Percentiles rank a stretch among this genome's conserved stretches.
Conservation (phyloP, 2,797 vertebrate genomes). For the Clamator glandarius region DNA sequence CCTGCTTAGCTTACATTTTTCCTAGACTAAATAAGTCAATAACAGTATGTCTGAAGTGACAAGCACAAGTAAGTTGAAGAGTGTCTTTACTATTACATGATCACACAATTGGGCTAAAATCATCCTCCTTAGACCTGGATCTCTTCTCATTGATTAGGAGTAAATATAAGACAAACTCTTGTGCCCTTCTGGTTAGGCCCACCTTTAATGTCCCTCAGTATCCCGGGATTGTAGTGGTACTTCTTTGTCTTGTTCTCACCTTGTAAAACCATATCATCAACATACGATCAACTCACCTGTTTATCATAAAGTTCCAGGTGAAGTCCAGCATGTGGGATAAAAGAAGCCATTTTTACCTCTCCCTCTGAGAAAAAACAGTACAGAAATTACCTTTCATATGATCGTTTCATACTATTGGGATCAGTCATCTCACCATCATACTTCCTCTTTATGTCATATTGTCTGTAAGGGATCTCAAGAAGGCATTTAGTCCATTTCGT, state of each 20-base stretch:
- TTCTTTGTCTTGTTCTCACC: neutral
- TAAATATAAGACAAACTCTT: neutral
- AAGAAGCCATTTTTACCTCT: neutral
- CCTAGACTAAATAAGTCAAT: neutral
- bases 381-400: neutral
- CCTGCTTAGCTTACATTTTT: neutral
- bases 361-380: neutral
- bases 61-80: neutral
- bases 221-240: neutral
- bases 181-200: neutral
- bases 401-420: neutral
- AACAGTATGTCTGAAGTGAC: neutral
- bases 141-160: neutral
- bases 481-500: neutral
- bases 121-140: neutral
- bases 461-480: neutral
- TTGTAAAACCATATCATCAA: neutral
- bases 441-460: neutral
- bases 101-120: neutral
- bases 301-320: neutral
- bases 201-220: neutral
- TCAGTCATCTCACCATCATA: neutral
- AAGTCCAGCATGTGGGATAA: neutral
- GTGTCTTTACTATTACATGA: neutral
- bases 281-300: accelerated